Conservation (phyloP, 2,888 invertebrate genomes). For the Fissipunctia ypsillon region DNA sequence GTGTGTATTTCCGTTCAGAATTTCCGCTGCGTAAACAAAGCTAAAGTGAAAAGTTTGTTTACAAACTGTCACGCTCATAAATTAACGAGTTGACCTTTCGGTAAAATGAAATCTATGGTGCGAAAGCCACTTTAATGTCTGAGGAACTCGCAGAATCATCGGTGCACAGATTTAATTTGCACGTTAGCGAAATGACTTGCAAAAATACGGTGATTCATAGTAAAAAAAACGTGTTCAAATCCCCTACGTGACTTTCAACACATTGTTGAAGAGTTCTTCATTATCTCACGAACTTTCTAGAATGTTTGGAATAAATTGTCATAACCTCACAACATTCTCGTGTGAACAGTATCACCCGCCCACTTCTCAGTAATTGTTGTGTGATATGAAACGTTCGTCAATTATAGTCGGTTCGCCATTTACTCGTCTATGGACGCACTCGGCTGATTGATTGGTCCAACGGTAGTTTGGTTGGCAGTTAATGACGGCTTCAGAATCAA, state of each 20-base stretch:
- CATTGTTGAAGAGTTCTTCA: constrained; percentile 47
- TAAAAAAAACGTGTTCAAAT: constrained; percentile 41
- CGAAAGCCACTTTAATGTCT: constrained; percentile 23
- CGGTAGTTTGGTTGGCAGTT: constrained; percentile 49
- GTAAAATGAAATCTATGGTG: constrained; percentile 34
- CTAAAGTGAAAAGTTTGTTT: constrained; percentile 44
- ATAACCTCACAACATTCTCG: constrained; percentile 37
- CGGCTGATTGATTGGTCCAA: constrained; percentile 52
- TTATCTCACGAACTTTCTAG: constrained; percentile 67
- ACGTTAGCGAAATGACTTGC: constrained; percentile 59
- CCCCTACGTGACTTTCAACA: constrained; percentile 45
- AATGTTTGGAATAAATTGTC: constrained; percentile 57
- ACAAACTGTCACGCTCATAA: constrained; percentile 54
- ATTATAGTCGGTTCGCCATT: constrained; percentile 42
- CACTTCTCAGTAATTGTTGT: constrained; percentile 46
- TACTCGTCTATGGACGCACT: constrained; percentile 18
- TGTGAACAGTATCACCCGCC: constrained; percentile 57
- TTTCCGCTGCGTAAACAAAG: constrained; percentile 32
- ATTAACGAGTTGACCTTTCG: constrained; percentile 60
- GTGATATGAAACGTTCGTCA: constrained; percentile 45
- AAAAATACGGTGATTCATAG: constrained; percentile 38
- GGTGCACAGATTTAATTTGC: constrained; percentile 50
- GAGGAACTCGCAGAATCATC: constrained; percentile 51
- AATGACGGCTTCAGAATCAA: constrained; percentile 54
- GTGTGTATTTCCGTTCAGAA: constrained; percentile 7